These are phyloP conservation scores for Polietes domitor DNA, from an alignment of 2,888 invertebrate species.

Conservation along the genomic window DNA sequence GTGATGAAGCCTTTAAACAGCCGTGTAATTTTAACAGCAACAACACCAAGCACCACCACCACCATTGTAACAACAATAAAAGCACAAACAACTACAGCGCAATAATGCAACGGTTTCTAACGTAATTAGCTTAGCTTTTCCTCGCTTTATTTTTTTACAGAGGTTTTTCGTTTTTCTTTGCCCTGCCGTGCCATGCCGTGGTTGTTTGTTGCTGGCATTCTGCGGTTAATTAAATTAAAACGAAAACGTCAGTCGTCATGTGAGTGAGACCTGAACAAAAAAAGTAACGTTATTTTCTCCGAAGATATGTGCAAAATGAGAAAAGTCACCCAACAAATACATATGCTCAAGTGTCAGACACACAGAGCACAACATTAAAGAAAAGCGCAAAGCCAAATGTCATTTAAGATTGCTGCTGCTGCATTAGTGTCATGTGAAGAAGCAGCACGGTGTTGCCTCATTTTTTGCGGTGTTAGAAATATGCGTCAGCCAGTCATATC, in stretches of 20 bases:
- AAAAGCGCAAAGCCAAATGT: constrained; percentile 8
- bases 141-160: background rate
- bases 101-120: constrained; percentile 52
- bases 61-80: constrained; percentile 30
- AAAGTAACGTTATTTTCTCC: constrained; percentile 22
- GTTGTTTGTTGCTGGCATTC: background rate
- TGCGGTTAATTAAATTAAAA: constrained; percentile 57
- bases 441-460: background rate
- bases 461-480: background rate
- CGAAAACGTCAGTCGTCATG: background rate
- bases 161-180: background rate
- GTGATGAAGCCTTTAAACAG: constrained; percentile 45
- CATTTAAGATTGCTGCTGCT: constrained; percentile 27
- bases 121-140: constrained; percentile 56
- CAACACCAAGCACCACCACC: constrained; percentile 28
- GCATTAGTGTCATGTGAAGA: background rate
- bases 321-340: constrained; percentile 9
- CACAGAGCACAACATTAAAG: background rate
- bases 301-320: background rate
- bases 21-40: background rate
- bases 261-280: constrained; percentile 14
- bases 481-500: background rate
- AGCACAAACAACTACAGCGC: constrained; percentile 20
- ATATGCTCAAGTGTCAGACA: constrained; percentile 1
- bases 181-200: too few relatives aligned